Conservation (phyloP, 2,888 invertebrate genomes). For the Brassicogethes aeneus region DNA sequence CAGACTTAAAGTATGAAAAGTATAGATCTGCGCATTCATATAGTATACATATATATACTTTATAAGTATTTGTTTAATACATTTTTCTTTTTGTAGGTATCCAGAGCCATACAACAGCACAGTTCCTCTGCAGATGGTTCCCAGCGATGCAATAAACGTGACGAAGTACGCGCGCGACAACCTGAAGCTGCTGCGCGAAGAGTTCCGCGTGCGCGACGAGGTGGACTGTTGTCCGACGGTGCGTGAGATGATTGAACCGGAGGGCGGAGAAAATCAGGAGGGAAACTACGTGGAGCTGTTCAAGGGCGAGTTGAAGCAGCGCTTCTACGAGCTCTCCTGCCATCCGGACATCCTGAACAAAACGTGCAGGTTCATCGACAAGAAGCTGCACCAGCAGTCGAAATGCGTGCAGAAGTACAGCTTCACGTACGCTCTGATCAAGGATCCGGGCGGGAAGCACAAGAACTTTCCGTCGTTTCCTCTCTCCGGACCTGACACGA, state of each 20-base stretch:
- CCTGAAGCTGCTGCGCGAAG: conserved; percentile 48
- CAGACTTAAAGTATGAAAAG: too few relatives aligned
- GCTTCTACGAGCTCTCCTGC: conserved; percentile 76
- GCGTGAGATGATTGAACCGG: conserved; percentile 67
- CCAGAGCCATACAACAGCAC: too few relatives aligned
- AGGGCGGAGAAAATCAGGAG: conserved; percentile 65
- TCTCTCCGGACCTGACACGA: conserved; percentile 38
- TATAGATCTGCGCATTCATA: too few relatives aligned
- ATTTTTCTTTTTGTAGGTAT: too few relatives aligned
- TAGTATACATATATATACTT: too few relatives aligned
- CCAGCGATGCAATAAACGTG: not conserved
- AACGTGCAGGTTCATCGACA: conserved; percentile 66
- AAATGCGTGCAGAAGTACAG: conserved; percentile 76
- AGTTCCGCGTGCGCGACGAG: conserved; percentile 36
- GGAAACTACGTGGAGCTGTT: conserved; percentile 67
- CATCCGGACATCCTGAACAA: conserved; percentile 57
- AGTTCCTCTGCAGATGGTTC: too few relatives aligned
- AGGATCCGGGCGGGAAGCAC: conserved; percentile 46
- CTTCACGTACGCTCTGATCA: conserved; percentile 75
- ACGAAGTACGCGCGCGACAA: conserved; percentile 45
- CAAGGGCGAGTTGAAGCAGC: conserved; percentile 57
- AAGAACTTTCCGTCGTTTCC: conserved; percentile 43
- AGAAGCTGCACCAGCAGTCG: conserved; percentile 59
- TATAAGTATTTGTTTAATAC: too few relatives aligned
- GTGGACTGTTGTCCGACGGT: conserved; percentile 78